These are phyloP conservation scores for Noctuana brunneofusca DNA, from an alignment of 2,888 invertebrate species.

Conservation along the genomic window DNA sequence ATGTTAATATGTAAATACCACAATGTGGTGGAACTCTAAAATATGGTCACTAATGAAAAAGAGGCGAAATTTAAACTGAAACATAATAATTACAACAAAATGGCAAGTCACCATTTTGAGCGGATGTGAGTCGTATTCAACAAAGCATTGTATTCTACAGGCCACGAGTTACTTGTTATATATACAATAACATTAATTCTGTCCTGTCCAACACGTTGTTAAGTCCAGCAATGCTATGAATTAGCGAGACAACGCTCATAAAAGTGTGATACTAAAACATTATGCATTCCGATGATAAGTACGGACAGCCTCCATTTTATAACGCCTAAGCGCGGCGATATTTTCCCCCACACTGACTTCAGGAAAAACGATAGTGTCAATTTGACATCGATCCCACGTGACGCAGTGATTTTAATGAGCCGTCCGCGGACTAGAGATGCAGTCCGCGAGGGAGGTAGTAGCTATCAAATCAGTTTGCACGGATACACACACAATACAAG, in stretches of 20 bases:
- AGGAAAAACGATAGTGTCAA: conserved; percentile 83
- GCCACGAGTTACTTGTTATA: conserved; percentile 50
- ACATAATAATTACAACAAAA: conserved; percentile 51
- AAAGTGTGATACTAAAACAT: conserved; percentile 55
- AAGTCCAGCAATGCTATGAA: conserved; percentile 51
- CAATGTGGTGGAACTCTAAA: conserved; percentile 1
- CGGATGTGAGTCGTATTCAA: conserved; percentile 79
- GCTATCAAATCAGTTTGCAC: conserved; percentile 84
- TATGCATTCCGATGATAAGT: conserved; percentile 66
- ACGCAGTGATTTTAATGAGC: conserved; percentile 88
- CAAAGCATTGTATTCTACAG: conserved; percentile 63
- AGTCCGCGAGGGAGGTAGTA: conserved; percentile 86
- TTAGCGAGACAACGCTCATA: conserved; percentile 45
- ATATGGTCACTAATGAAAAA: conserved; percentile 25
- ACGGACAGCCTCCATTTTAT: conserved; percentile 82
- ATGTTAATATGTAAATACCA: neutral
- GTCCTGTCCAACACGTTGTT: conserved; percentile 51
- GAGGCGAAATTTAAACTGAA: conserved; percentile 35
- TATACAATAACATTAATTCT: conserved; percentile 54
- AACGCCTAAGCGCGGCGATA: conserved; percentile 81
- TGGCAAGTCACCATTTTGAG: conserved; percentile 86
- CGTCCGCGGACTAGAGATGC: conserved; percentile 84
- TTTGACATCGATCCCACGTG: conserved; percentile 89
- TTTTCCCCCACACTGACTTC: conserved; percentile 79
- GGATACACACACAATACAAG: conserved; percentile 84